A percentile compares a stretch with the other conserved stretches of the same genome.
These are phyloP conservation scores for Dicranocentrus wangi DNA, from an alignment of 2,888 invertebrate genomes.

Conservation along the genomic window DNA sequence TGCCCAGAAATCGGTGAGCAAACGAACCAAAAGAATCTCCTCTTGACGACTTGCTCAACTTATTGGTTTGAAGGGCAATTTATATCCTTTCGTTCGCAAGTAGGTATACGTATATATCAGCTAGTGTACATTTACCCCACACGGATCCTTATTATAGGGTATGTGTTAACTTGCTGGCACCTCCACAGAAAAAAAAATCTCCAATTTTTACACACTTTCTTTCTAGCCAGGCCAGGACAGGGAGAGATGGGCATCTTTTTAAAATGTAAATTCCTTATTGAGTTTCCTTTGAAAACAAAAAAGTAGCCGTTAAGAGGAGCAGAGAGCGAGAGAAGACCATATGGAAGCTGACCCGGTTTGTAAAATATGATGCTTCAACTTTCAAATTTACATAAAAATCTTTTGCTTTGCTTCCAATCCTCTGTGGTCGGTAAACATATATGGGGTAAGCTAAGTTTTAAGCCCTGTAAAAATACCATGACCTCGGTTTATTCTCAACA, in stretches of 20 bases:
- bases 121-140: neutral
- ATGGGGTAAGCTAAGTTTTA: too few relatives aligned
- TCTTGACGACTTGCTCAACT: constrained; percentile 47
- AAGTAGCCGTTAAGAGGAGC: neutral
- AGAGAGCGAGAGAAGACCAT: constrained; percentile 19
- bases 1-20: constrained; percentile 42
- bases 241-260: constrained; percentile 2
- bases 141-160: constrained; percentile 6
- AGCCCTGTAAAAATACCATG: constrained; percentile 5
- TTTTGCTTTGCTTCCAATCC: neutral
- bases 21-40: constrained; percentile 23
- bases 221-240: too few relatives aligned
- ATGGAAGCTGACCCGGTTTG: constrained; percentile 24
- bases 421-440: too few relatives aligned
- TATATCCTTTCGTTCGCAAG: neutral
- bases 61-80: neutral
- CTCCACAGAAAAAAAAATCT: constrained; percentile 28
- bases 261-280: constrained; percentile 10
- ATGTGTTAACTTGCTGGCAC: constrained; percentile 58
- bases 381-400: constrained; percentile 27
- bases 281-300: neutral
- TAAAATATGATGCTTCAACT: constrained; percentile 30
- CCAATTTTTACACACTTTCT: constrained; percentile 13
- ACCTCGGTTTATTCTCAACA: neutral
- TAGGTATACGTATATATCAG: neutral